Percentiles rank a stretch among this genome's conserved stretches.
Evolutionary conservation across 30 jellyfish, hydroid and myxozoan species (phyloP).

Genomic region (Aurelia sp.): DNA sequence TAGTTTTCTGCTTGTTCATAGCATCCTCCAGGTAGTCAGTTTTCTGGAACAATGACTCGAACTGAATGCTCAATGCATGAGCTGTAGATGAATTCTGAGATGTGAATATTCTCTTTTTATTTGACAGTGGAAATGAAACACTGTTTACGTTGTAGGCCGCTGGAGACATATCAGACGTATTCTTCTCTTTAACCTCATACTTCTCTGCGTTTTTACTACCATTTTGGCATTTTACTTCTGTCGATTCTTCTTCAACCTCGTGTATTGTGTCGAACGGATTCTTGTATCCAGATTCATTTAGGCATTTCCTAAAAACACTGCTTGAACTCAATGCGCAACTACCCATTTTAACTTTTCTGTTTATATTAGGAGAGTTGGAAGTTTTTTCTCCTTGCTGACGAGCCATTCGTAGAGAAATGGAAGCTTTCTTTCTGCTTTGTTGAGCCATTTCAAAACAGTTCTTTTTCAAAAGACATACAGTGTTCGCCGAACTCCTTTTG

Average conservation of each 20-base stretch:
- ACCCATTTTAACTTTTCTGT: too few relatives aligned
- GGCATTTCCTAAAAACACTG: slow-evolving; percentile 1
- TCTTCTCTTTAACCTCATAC: neutral
- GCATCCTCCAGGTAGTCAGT: neutral
- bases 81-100: neutral
- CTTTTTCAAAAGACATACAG: too few relatives aligned
- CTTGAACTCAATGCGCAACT: neutral
- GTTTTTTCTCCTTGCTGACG: too few relatives aligned
- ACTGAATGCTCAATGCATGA: neutral
- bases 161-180: neutral
- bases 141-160: too few relatives aligned
- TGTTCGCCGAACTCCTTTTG: too few relatives aligned
- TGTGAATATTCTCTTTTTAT: neutral
- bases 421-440: too few relatives aligned
- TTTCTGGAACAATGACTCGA: neutral
- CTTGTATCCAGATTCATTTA: slow-evolving; percentile 11
- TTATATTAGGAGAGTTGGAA: too few relatives aligned
- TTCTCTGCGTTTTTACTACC: neutral
- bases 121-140: neutral
- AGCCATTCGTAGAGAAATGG: too few relatives aligned
- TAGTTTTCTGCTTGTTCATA: neutral
- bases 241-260: slow-evolving; percentile 47
- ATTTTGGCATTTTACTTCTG: neutral
- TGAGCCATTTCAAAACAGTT: too few relatives aligned
- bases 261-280: slow-evolving; percentile 4